Conservation (phyloP, 2,888 invertebrate species). For the Scaptomyza tumidula region DNA sequence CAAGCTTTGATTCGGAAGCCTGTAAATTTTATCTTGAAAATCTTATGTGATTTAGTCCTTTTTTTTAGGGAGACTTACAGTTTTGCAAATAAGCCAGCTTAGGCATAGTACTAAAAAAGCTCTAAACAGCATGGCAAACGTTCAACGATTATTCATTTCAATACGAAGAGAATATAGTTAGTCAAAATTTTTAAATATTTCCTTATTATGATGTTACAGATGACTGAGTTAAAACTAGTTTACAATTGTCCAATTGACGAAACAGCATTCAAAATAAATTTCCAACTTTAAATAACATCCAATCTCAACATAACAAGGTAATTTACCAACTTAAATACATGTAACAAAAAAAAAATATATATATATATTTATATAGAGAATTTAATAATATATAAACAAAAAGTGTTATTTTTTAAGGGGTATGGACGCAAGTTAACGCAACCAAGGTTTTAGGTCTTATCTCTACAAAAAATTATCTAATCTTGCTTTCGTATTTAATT, state of each 20-base stretch:
- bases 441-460: too few species aligned
- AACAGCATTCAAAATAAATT: neutral
- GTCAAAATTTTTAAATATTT: neutral
- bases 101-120: neutral
- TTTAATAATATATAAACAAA: too few species aligned
- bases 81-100: neutral
- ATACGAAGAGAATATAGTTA: neutral
- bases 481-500: too few species aligned
- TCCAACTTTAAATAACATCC: too few species aligned
- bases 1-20: neutral
- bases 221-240: neutral
- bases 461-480: too few species aligned
- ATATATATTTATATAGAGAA: too few species aligned
- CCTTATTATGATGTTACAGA: neutral
- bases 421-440: too few species aligned
- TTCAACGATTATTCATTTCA: neutral
- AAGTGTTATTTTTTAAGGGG: too few species aligned
- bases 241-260: neutral
- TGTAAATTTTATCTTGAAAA: neutral
- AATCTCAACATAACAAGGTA: too few species aligned
- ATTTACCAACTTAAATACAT: too few species aligned
- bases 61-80: neutral
- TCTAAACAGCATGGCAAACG: neutral
- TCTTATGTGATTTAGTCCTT: neutral
- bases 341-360: too few species aligned